Percentiles rank a stretch among this genome's conserved stretches.
Evolutionary conservation across 2,888 invertebrate genomes (phyloP).

Genomic region (Cephus pygmeus): DNA sequence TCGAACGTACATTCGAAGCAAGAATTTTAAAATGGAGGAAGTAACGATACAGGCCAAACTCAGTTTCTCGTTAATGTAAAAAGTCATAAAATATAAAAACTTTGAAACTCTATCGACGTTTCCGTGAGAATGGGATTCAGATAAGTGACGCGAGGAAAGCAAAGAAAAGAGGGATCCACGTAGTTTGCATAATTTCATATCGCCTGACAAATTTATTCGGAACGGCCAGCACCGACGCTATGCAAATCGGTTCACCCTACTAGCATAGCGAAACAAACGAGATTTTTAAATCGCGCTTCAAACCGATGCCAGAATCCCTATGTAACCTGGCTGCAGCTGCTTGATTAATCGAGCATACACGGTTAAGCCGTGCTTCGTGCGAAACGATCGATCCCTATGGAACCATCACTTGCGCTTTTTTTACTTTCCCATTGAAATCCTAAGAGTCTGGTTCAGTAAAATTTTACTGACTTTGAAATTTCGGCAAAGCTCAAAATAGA

Average conservation of each 20-base stretch:
- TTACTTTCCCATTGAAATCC: not conserved
- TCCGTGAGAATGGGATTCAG: not conserved
- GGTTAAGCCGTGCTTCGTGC: not conserved
- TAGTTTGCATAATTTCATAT: slow-evolving; percentile 41
- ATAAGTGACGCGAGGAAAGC: slow-evolving; percentile 13
- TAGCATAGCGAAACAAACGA: not conserved
- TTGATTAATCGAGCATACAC: not conserved
- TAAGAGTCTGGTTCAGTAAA: not conserved
- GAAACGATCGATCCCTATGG: not conserved
- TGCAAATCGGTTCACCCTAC: slow-evolving; percentile 8
- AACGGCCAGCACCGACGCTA: slow-evolving; percentile 7
- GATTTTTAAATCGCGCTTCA: slow-evolving; percentile 1
- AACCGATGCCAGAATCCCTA: slow-evolving; percentile 1
- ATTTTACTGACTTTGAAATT: not conserved
- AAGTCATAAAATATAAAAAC: not conserved
- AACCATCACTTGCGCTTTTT: not conserved
- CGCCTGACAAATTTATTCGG: slow-evolving; percentile 41
- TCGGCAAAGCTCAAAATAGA: not conserved
- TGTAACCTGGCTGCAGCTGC: not conserved
- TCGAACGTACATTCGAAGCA: not conserved
- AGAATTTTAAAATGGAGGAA: not conserved
- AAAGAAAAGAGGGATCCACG: slow-evolving; percentile 17
- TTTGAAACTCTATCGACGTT: not conserved
- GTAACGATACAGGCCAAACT: not conserved
- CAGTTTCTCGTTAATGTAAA: not conserved